Conservation (phyloP, 2,797 vertebrate species). For the Argyrosomus regius region DNA sequence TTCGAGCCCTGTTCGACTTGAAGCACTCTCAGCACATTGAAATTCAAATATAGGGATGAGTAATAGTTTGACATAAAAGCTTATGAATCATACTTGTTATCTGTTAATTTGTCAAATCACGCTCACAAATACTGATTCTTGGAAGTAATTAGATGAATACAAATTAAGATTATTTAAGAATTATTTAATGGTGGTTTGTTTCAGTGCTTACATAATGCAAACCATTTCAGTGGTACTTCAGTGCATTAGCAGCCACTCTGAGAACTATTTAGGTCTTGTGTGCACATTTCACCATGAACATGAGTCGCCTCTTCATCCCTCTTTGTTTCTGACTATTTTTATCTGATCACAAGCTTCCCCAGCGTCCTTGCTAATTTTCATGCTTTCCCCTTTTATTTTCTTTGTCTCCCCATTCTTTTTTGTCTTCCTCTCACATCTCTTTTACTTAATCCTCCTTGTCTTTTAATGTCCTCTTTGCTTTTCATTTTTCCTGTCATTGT, state of each 20-base stretch:
- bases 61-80: not conserved
- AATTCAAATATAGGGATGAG: not conserved
- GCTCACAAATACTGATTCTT: not conserved
- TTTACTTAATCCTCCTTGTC: slow-evolving; percentile 36
- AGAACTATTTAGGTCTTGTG: slow-evolving; percentile 38
- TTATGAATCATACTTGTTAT: not conserved
- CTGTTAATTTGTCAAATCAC: not conserved
- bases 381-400: slow-evolving; percentile 28
- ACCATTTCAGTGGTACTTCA: not conserved
- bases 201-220: not conserved
- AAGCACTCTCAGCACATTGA: slow-evolving; percentile 6
- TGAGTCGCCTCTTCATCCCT: slow-evolving; percentile 39
- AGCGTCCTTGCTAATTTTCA: slow-evolving; percentile 39
- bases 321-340: slow-evolving; percentile 51
- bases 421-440: slow-evolving; percentile 48
- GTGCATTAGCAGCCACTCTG: slow-evolving; percentile 36
- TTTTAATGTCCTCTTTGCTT: slow-evolving; percentile 29
- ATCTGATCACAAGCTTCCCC: slow-evolving; percentile 53
- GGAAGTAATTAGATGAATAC: not conserved
- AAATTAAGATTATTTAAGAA: not conserved
- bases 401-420: slow-evolving; percentile 34
- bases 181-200: not conserved
- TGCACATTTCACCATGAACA: slow-evolving; percentile 49
- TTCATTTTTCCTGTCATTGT: slow-evolving; percentile 41
- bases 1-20: not conserved